Base-by-base conservation (phyloP, 2,113 vertebrate species). In the Cyanocitta stelleri region DNA sequence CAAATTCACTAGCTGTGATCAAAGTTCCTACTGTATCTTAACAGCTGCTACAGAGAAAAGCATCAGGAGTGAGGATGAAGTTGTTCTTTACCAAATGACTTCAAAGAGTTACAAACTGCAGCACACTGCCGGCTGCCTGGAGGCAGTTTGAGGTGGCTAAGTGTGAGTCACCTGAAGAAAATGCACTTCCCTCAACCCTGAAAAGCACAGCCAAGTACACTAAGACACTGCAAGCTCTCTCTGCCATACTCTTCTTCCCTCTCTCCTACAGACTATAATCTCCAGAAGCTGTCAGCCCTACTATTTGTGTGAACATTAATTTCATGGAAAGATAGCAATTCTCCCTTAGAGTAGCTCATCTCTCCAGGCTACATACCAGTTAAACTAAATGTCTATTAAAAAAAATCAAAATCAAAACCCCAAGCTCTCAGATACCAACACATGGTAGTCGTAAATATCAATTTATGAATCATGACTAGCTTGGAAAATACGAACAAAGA, bases 401-500 rank as follows among this genome's bases (percentile, higher is more conserved):
- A 71, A 74, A 39, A 54, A 37, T 5, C 26, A 61, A 61, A 55
- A 11, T 15, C 35, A 2, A 46, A 26, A 8, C 83, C 30, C 35
- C 35, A 80, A 33, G 39, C 27, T 89, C 76, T 68, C 71, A 89
- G 81, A 89, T 52, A 79, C 13, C 23, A 75, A 69, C 89, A 94
- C 24, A 3, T 72, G 48, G 62, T 79, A 85, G 63, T 58, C 1
- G 5, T 94, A 97, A 96, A 95, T 94, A 92, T 41, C 72, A 87
- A 89, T 89, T 94, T 94, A 92, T 69, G 73, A 94, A 91, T 87
- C 63, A 92, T 85, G 74, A 94, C 73, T 94, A 79, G 89, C 73
- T 89, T 75, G 44, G 69, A 95, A 95, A 95, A 91, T 79, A 94
- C 73, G 84, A 94, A 85, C 89, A 91, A 91, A 82, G 84, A 96